phyloP scores from a whole-genome alignment of 2,888 invertebrate species.

The Stegophylla sp. region DNA sequence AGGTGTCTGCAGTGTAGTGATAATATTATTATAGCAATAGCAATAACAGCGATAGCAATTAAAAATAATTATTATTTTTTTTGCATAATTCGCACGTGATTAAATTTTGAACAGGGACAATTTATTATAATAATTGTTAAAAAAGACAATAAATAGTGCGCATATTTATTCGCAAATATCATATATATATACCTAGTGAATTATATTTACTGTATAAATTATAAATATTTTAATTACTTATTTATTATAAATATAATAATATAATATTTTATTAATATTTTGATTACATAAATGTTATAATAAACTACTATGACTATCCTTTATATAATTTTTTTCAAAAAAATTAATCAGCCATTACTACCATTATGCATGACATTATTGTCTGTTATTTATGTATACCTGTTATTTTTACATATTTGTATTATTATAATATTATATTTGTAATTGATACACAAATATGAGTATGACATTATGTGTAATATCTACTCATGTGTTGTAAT shows the following conservation, averaged over 20 bases:
- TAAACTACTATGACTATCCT: not conserved
- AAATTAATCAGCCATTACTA: not conserved
- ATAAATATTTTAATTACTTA: too few relatives aligned
- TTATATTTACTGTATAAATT: constrained; percentile 7
- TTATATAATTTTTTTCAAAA: constrained; percentile 2
- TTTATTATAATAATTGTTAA: constrained; percentile 12
- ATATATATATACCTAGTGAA: not conserved
- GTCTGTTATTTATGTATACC: not conserved
- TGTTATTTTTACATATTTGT: constrained; percentile 1
- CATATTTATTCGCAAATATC: not conserved
- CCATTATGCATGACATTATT: not conserved
- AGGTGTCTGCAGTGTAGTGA: too few relatives aligned
- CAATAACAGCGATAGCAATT: not conserved
- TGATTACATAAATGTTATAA: not conserved
- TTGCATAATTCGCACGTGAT: not conserved
- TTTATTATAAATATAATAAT: not conserved
- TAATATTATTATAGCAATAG: too few relatives aligned
- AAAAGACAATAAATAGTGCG: constrained; percentile 24
- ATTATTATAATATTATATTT: constrained; percentile 26
- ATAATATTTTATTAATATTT: not conserved
- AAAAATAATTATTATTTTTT: not conserved
- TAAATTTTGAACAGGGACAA: constrained; percentile 2
- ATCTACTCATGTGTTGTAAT: not conserved
- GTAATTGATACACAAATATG: not conserved
- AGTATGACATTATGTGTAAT: not conserved